A percentile compares a stretch with the other conserved stretches of the same genome.
Evolutionary conservation across 35 echinoderm and acorn worm genomes (phyloP).

Genomic region (Apostichopus japonicus): DNA sequence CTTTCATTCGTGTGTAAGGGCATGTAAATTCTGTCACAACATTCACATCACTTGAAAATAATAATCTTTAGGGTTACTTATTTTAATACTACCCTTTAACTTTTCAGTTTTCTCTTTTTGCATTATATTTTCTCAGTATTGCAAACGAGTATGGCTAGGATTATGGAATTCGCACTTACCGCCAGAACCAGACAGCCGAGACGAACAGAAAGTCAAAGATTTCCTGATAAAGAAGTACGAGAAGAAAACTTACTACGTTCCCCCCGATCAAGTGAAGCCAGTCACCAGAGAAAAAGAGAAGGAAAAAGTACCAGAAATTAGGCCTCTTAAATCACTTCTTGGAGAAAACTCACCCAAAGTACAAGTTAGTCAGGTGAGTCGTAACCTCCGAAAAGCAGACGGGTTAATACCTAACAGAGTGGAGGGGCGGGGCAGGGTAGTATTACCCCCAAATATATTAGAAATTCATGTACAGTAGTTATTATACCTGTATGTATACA

Average conservation of each 20-base stretch:
- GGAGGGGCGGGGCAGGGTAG: too few species aligned
- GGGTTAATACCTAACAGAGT: too few species aligned
- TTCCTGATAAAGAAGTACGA: conserved; percentile 70
- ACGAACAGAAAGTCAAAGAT: conserved; percentile 77
- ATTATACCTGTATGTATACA: too few species aligned
- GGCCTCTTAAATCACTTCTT: conserved; percentile 59
- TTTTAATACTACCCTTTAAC: too few species aligned
- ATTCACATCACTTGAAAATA: too few species aligned
- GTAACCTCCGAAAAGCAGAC: neutral
- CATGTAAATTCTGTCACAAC: too few species aligned
- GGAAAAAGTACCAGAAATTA: conserved; percentile 56
- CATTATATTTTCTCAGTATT: conserved; percentile 42
- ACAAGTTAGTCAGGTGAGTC: conserved; percentile 40
- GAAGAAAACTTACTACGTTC: conserved; percentile 63
- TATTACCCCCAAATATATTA: too few species aligned
- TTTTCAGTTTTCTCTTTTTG: neutral
- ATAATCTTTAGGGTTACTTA: too few species aligned
- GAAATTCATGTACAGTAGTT: too few species aligned
- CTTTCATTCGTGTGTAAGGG: too few species aligned
- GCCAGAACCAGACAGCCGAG: conserved; percentile 62
- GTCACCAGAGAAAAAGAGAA: conserved; percentile 41
- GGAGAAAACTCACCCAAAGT: conserved; percentile 42
- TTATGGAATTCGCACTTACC: conserved; percentile 47
- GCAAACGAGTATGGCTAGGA: conserved; percentile 60
- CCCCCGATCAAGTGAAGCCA: conserved; percentile 57